Percentiles rank a stretch among this genome's conserved stretches.
These are phyloP conservation scores for Adelosebastes latens DNA, from an alignment of 2,797 vertebrate species.

Conservation along the genomic window DNA sequence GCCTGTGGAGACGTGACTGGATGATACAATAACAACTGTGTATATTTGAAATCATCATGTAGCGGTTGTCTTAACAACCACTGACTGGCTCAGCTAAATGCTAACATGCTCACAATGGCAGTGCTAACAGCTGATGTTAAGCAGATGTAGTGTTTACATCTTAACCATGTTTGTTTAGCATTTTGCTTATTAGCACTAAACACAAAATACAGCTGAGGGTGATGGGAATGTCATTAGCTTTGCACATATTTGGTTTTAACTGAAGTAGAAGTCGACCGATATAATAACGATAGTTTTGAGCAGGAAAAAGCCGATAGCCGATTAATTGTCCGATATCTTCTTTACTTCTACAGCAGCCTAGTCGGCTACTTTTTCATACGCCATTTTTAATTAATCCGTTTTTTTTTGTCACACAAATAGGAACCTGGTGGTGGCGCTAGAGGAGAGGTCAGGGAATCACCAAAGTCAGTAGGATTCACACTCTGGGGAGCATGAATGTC, in stretches of 20 bases:
- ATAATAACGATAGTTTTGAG: too few species aligned
- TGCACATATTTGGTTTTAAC: background rate
- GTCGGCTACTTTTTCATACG: too few species aligned
- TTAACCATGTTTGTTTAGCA: background rate
- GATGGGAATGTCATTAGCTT: background rate
- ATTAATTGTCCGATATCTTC: too few species aligned
- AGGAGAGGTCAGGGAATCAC: background rate
- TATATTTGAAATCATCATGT: background rate
- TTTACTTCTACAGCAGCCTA: too few species aligned
- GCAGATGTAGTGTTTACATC: background rate
- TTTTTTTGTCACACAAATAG: background rate
- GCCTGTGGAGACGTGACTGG: background rate
- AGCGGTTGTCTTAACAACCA: background rate
- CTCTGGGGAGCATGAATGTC: background rate
- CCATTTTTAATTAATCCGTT: too few species aligned
- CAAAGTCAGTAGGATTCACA: background rate
- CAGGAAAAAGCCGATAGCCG: too few species aligned
- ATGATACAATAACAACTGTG: constrained; percentile 7
- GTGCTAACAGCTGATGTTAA: background rate
- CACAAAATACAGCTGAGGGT: too few species aligned
- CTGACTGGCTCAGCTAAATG: background rate
- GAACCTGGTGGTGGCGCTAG: background rate
- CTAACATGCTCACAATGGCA: background rate
- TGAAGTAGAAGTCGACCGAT: background rate
- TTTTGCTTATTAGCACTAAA: too few species aligned